Base-by-base conservation (phyloP, 1,140 invertebrate genomes). In the Lucilia sericata region DNA sequence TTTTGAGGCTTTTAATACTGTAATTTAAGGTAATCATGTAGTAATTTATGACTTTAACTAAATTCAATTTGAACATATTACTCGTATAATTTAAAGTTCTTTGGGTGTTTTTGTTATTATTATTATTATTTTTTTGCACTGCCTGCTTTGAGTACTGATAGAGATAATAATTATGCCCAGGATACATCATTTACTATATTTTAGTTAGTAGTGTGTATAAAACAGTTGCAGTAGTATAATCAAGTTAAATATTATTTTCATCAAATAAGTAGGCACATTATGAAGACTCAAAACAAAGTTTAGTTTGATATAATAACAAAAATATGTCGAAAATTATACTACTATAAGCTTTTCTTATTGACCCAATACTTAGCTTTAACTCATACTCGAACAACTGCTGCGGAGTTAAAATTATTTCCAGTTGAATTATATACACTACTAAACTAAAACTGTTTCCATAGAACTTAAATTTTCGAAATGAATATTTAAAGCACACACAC, bases 11-110 rank as follows among this genome's bases (percentile, higher is more conserved):
- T 70, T 70, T 70, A 70, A 70, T 70, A 70, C 65, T 21, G 65
- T 70, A 70, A 70, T 70, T 70, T 70, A 25, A 70, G 65, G 65
- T 70, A 70, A 70, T 70, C 65, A 70, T 70, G 65, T 70, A 25
- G 65, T 70, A 70, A 70, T 70, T 70, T 70, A 70, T 70, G 65
- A 70, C 65, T 70, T 21, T 21, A 70, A 70, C 65, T 70, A 10
- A 70, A 70, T 70, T 70, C 65, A 70, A 70, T 70, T 70, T 70
- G 8, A 70, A 21, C 65, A 70, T 70, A 70, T 70, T 19, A n/a
- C n/a, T 60, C n/a, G 13, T 60, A 21, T 70, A 21, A 70, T 21
- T 70, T 25, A 70, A 70, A 70, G n/a, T 70, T 60, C n/a, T n/a
- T 60, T 60, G n/a, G 13, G 14, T 70, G 65, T 70, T 70, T 19